Evolutionary conservation across 2,797 vertebrate genomes (phyloP).

Genomic region (Tapirus indicus): DNA sequence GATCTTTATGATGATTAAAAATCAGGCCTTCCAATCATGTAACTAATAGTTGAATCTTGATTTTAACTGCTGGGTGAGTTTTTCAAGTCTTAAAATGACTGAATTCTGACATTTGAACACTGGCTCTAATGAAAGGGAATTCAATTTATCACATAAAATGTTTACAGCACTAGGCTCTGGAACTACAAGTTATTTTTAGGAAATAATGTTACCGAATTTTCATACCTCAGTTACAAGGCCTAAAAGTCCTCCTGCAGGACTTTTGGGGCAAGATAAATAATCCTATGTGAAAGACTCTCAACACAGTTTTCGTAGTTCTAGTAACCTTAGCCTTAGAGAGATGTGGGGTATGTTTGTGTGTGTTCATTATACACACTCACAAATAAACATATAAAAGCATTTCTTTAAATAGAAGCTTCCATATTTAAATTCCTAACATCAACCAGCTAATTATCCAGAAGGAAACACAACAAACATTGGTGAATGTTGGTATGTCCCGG

Average conservation of each 20-base stretch:
- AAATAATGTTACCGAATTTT: background rate
- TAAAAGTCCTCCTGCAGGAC: background rate
- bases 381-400: background rate
- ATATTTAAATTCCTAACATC: background rate
- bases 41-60: background rate
- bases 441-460: background rate
- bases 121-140: background rate
- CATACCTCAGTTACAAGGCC: background rate
- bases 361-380: background rate
- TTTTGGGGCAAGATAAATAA: background rate
- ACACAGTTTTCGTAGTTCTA: background rate
- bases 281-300: background rate
- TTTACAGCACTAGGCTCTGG: background rate
- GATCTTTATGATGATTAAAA: slow-evolving; percentile 10
- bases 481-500: background rate
- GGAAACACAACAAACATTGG: background rate
- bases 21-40: background rate
- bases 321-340: background rate
- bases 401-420: slow-evolving; percentile 1
- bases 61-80: background rate
- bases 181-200: slow-evolving; percentile 19
- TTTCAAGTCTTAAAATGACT: slow-evolving; percentile 29
- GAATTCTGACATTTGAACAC: slow-evolving; percentile 8
- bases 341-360: background rate
- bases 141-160: background rate